These are phyloP conservation scores for Thaumatotibia leucotreta DNA, from an alignment of 1,140 invertebrate genomes.

Conservation along the genomic window DNA sequence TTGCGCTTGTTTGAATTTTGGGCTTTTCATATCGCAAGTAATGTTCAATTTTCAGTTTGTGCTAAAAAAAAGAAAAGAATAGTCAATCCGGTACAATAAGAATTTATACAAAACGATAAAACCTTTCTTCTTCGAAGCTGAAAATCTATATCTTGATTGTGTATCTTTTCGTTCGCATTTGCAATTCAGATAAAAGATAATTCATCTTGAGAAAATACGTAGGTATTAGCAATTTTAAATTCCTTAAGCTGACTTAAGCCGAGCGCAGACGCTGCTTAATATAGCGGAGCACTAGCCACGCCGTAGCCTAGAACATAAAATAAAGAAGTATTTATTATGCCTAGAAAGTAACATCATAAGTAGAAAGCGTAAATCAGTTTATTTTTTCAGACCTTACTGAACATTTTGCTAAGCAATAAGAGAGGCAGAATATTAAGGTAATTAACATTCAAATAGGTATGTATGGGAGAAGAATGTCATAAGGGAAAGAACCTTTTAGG, in stretches of 20 bases:
- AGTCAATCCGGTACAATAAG: neutral
- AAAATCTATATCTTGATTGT: constrained; percentile 3
- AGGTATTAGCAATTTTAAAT: constrained; percentile 1
- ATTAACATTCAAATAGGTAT: no score
- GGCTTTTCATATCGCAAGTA: neutral
- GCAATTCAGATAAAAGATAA: constrained; percentile 1
- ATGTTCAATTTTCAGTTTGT: neutral
- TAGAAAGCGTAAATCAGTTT: no score
- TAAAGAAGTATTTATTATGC: neutral
- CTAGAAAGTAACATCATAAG: no score
- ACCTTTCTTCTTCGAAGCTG: neutral
- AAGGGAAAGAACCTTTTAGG: no score
- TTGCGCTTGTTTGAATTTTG: neutral
- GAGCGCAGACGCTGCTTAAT: neutral
- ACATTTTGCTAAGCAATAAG: no score
- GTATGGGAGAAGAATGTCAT: no score
- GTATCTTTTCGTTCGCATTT: neutral
- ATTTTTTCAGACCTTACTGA: no score
- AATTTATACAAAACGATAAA: neutral
- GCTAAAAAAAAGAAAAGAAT: neutral
- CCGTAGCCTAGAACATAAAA: neutral
- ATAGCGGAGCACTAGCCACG: neutral
- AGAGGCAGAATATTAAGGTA: no score
- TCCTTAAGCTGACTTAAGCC: neutral
- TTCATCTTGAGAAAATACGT: neutral